phyloP scores from a whole-genome alignment of 2,113 vertebrate species.

The Mobula birostris region DNA sequence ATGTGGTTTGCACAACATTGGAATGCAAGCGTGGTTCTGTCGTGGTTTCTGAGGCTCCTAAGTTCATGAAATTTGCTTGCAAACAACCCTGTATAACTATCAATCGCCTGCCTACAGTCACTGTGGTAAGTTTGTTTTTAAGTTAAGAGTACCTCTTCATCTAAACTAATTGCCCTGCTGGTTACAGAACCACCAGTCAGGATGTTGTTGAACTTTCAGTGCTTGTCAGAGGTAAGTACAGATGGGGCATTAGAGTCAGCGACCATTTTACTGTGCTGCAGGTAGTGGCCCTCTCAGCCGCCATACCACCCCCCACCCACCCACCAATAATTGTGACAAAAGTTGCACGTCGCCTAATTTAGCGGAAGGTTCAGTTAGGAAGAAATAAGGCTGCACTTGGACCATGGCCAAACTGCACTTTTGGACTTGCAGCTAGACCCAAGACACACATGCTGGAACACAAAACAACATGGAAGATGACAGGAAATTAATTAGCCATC shows the following conservation, averaged over 20 bases:
- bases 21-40: neutral
- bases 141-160: neutral
- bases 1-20: neutral
- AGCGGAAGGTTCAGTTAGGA: neutral
- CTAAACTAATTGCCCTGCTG: neutral
- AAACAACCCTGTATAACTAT: neutral
- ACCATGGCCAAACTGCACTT: neutral
- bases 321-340: neutral
- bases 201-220: neutral
- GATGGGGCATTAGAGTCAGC: neutral
- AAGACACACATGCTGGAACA: neutral
- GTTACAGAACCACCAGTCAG: neutral
- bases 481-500: neutral
- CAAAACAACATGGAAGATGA: neutral
- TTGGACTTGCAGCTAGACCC: neutral
- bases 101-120: neutral
- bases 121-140: neutral
- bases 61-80: neutral
- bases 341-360: neutral
- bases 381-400: neutral
- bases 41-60: conserved; percentile 12
- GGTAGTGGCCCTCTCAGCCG: neutral
- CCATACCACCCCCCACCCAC: too few relatives aligned
- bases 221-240: neutral
- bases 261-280: neutral